phyloP scores from a whole-genome alignment of 2,113 vertebrate species.

The Dipodomys spectabilis region DNA sequence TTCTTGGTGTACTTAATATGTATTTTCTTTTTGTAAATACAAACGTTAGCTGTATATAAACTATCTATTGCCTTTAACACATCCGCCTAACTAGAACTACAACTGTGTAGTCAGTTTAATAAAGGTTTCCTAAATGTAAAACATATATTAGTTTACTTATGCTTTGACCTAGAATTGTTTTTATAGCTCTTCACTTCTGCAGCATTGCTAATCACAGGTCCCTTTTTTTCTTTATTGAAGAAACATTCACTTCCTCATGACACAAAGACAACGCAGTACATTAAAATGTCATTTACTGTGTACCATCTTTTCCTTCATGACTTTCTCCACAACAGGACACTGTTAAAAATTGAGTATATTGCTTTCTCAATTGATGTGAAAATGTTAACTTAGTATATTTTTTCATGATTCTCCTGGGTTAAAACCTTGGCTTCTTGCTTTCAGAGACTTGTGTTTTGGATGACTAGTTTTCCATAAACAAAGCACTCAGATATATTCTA shows the following conservation, averaged over 20 bases:
- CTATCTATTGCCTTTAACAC: background rate
- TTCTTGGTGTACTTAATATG: constrained; percentile 1
- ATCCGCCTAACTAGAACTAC: background rate
- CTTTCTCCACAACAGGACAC: background rate
- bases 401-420: constrained; percentile 36
- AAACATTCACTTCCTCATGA: background rate
- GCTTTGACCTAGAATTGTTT: background rate
- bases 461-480: background rate
- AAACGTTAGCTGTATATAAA: background rate
- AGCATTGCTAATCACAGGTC: too few species aligned
- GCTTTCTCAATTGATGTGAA: constrained; percentile 2
- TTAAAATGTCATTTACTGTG: constrained; percentile 31
- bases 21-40: background rate
- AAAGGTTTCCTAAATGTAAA: constrained; percentile 45
- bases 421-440: background rate
- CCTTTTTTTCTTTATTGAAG: constrained; percentile 14
- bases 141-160: background rate
- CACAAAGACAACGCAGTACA: background rate
- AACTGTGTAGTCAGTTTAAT: background rate
- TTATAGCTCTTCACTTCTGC: background rate
- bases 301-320: background rate
- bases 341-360: constrained; percentile 7
- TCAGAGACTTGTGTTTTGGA: background rate
- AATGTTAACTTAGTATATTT: background rate
- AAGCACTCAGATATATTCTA: background rate